These are phyloP conservation scores for Sitodiplosis mosellana DNA, from an alignment of 1,140 invertebrate species.

Conservation along the genomic window DNA sequence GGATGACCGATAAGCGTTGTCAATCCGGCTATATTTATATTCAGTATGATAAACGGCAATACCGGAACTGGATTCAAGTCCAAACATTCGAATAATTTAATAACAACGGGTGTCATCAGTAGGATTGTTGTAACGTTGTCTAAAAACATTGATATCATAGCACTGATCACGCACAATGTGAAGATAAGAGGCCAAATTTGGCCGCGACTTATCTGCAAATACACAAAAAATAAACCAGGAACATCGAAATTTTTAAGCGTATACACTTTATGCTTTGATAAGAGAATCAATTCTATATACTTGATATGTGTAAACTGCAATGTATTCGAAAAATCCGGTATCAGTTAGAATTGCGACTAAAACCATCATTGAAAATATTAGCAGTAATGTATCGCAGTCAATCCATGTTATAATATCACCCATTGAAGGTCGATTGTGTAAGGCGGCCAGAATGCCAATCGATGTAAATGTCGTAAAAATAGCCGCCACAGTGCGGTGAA, in stretches of 20 bases:
- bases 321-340: conserved; percentile 73
- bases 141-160: conserved; percentile 60
- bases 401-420: conserved; percentile 67
- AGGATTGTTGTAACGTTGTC: conserved; percentile 82
- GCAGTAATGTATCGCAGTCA: conserved; percentile 66
- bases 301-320: conserved; percentile 65
- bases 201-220: conserved; percentile 52
- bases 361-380: conserved; percentile 85
- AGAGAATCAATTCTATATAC: conserved; percentile 21
- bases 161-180: conserved; percentile 61
- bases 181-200: conserved; percentile 69
- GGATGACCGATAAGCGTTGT: conserved; percentile 73
- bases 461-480: conserved; percentile 59
- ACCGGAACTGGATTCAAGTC: conserved; percentile 69
- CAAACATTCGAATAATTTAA: conserved; percentile 75
- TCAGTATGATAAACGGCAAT: conserved; percentile 61
- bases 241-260: not conserved
- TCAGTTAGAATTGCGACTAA: conserved; percentile 71
- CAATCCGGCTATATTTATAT: conserved; percentile 74
- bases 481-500: conserved; percentile 65
- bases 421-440: conserved; percentile 55
- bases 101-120: conserved; percentile 73
- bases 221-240: not conserved
- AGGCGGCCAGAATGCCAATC: conserved; percentile 49
- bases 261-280: no score